phyloP scores from a whole-genome alignment of 2,113 vertebrate genomes.

The Cathartes aura region DNA sequence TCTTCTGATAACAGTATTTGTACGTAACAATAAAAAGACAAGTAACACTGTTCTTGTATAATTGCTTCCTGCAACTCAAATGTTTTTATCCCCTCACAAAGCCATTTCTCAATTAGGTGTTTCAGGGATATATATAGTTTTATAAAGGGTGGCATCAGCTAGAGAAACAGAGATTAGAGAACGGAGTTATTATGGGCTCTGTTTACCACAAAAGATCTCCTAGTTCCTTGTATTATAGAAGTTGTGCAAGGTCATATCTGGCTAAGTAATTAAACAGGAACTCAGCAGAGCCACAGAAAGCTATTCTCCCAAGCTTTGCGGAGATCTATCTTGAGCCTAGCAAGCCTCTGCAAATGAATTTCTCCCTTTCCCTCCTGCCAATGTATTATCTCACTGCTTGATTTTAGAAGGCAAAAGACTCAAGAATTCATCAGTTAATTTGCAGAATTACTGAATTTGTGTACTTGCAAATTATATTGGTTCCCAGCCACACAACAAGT shows the following conservation, averaged over 20 bases:
- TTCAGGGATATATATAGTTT: neutral
- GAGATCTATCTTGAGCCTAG: neutral
- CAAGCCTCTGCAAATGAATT: neutral
- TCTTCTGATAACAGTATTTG: neutral
- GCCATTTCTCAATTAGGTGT: neutral
- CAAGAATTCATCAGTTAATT: neutral
- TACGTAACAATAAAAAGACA: neutral
- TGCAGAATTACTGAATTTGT: neutral
- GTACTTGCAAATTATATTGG: neutral
- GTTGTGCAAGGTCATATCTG: neutral
- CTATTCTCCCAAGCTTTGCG: neutral
- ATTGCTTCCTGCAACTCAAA: neutral
- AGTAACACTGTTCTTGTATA: neutral
- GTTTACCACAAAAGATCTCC: neutral
- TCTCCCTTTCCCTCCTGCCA: neutral
- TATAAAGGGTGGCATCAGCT: neutral
- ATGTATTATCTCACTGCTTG: neutral
- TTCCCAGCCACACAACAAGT: neutral
- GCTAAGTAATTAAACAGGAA: constrained; percentile 45
- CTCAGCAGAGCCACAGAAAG: constrained; percentile 25
- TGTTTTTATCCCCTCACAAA: neutral
- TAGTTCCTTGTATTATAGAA: neutral
- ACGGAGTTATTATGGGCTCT: neutral
- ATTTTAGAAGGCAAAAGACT: neutral
- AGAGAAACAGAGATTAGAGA: neutral